Conservation (phyloP, 2,113 vertebrate genomes). For the Eolophus roseicapilla region DNA sequence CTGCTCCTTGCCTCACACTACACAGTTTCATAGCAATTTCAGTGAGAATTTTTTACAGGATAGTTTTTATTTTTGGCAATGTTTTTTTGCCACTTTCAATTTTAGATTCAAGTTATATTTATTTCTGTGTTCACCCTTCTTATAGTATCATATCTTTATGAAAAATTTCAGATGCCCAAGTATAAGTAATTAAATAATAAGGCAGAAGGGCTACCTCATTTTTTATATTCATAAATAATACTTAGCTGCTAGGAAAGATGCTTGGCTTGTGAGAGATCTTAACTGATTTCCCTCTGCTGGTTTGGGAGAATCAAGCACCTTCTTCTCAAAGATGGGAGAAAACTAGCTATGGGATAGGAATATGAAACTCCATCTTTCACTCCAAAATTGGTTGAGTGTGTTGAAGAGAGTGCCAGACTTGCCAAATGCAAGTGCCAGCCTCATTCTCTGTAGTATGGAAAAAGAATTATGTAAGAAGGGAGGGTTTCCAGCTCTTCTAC, state of each 20-base stretch:
- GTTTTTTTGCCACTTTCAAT: background rate
- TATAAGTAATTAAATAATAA: background rate
- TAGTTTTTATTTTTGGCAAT: background rate
- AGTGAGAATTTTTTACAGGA: background rate
- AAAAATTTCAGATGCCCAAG: background rate
- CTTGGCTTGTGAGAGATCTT: background rate
- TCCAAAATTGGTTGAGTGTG: background rate
- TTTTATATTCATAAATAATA: background rate
- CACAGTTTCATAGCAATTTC: background rate
- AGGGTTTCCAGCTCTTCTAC: background rate
- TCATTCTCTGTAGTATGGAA: background rate
- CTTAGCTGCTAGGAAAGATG: background rate
- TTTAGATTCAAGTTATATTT: background rate
- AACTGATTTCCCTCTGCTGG: background rate
- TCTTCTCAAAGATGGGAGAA: background rate
- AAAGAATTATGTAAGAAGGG: background rate
- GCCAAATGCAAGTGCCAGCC: background rate
- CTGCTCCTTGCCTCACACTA: background rate
- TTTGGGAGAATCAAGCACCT: background rate
- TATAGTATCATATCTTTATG: background rate
- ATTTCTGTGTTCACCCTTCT: background rate
- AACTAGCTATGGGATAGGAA: background rate
- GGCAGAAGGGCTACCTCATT: background rate
- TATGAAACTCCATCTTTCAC: background rate
- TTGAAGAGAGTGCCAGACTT: background rate